Evolutionary conservation across 1,140 invertebrate species (phyloP).

Genomic region (Holotrichia oblita): DNA sequence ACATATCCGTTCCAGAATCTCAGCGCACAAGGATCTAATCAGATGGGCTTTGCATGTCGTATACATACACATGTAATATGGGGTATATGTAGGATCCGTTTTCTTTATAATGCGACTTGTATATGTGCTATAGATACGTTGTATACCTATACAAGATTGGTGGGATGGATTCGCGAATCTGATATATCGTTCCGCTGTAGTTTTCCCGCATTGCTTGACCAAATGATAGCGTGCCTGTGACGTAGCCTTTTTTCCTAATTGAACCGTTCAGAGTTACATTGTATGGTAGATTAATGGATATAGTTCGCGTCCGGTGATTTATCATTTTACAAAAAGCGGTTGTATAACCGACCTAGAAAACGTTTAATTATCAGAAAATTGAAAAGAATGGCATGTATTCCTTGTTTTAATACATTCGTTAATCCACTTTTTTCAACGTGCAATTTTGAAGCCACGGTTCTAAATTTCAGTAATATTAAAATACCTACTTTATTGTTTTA

Average conservation of each 20-base stretch:
- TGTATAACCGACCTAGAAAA: too few species aligned
- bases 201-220: not conserved
- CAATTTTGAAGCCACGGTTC: too few species aligned
- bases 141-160: not conserved
- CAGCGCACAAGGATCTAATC: not conserved
- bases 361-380: too few species aligned
- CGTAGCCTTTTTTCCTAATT: not conserved
- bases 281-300: not conserved
- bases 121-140: too few species aligned
- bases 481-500: too few species aligned
- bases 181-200: not conserved
- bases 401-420: too few species aligned
- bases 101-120: not conserved
- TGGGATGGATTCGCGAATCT: not conserved
- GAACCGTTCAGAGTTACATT: not conserved
- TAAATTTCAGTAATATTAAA: too few species aligned
- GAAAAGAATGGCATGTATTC: too few species aligned
- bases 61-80: not conserved
- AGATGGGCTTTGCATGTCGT: not conserved
- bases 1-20: not conserved
- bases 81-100: not conserved
- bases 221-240: not conserved
- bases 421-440: too few species aligned
- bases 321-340: not conserved
- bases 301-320: not conserved